Conservation (phyloP, 2,113 vertebrate species). For the Aldabrachelys gigantea region DNA sequence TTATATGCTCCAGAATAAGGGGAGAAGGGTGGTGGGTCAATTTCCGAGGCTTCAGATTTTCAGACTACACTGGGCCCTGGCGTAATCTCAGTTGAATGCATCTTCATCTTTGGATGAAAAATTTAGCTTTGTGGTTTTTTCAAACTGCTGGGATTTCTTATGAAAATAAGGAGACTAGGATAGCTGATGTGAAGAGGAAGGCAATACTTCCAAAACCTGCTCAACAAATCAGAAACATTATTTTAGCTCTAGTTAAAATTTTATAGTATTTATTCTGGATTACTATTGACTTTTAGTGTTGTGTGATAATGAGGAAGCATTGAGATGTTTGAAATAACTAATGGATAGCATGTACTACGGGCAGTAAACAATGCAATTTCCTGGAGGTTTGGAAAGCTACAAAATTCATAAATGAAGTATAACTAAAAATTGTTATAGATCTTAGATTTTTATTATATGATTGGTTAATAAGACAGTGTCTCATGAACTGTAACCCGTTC, state of each 20-base stretch:
- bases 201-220: background rate
- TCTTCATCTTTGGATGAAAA: background rate
- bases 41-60: background rate
- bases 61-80: background rate
- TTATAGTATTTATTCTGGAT: background rate
- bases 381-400: background rate
- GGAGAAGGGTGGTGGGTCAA: background rate
- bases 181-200: background rate
- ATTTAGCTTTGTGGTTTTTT: background rate
- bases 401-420: background rate
- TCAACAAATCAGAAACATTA: background rate
- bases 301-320: background rate
- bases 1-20: background rate
- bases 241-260: background rate
- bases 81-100: background rate
- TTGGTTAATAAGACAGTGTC: background rate
- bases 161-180: background rate
- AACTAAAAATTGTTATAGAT: background rate
- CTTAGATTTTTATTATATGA: background rate
- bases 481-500: background rate
- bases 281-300: background rate
- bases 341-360: background rate
- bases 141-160: background rate
- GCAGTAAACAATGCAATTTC: background rate
- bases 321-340: conserved; percentile 14